These are phyloP conservation scores for Abramis brama DNA, from an alignment of 2,113 vertebrate species.

Conservation along the genomic window DNA sequence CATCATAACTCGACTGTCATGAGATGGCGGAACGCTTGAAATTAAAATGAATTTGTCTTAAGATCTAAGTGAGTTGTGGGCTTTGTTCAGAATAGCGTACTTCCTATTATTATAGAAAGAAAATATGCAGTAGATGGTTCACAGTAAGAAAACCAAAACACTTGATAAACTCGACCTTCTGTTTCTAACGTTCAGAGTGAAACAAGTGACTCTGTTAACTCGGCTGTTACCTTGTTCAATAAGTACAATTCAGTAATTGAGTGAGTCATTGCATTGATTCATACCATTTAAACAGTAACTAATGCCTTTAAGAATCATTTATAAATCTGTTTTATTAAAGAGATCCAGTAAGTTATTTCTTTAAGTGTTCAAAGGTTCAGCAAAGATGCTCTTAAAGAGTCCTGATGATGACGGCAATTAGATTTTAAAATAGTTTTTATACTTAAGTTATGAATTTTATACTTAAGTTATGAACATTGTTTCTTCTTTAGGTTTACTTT, in stretches of 20 bases:
- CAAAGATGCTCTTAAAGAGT: too few species aligned
- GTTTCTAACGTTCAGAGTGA: not conserved
- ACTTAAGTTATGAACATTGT: too few species aligned
- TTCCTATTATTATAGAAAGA: not conserved
- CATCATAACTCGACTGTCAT: slow-evolving; percentile 18
- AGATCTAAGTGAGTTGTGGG: not conserved
- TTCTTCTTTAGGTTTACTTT: too few species aligned
- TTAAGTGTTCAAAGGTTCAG: too few species aligned
- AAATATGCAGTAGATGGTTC: not conserved
- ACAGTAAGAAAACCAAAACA: not conserved
- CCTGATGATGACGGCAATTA: too few species aligned
- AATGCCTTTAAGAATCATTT: not conserved
- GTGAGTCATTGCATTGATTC: not conserved
- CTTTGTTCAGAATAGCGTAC: not conserved
- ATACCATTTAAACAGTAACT: not conserved
- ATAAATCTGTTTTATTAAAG: not conserved
- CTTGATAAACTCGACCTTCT: not conserved
- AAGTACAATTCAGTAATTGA: not conserved
- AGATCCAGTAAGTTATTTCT: not conserved
- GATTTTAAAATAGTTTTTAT: too few species aligned
- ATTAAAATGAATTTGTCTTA: not conserved
- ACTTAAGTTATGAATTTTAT: too few species aligned
- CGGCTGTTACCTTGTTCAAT: not conserved
- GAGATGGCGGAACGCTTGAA: not conserved
- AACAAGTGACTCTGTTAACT: not conserved